Evolutionary conservation across 2,888 invertebrate species (phyloP).

Genomic region (Tipula helvola): DNA sequence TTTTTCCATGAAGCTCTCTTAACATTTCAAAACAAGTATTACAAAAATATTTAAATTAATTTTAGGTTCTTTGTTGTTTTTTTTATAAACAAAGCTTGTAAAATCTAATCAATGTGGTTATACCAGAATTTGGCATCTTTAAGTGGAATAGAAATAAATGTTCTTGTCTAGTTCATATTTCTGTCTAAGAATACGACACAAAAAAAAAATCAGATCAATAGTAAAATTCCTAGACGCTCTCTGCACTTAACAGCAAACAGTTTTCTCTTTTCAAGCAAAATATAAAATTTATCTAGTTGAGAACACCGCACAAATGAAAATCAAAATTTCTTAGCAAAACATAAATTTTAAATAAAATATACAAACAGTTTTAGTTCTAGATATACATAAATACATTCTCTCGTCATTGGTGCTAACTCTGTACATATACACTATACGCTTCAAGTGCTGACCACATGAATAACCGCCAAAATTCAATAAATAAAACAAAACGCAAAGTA

Average conservation of each 20-base stretch:
- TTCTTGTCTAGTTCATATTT: not conserved
- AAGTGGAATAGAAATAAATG: not conserved
- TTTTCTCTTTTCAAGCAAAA: not conserved
- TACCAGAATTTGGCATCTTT: not conserved
- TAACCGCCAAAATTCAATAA: not conserved
- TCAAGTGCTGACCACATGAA: not conserved
- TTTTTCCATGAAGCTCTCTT: not conserved
- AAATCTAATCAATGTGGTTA: not conserved
- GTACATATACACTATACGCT: not conserved
- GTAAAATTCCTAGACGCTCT: not conserved
- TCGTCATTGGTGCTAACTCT: not conserved
- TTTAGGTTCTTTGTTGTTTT: not conserved
- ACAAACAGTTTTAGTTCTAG: not conserved
- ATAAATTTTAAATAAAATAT: not conserved
- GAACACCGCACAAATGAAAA: not conserved
- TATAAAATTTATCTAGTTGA: not conserved
- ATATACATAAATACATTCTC: not conserved
- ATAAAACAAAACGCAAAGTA: not conserved
- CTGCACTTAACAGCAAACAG: not conserved
- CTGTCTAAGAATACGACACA: not conserved
- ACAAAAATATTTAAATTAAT: not conserved
- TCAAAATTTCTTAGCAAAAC: not conserved
- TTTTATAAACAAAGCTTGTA: not conserved
- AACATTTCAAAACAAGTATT: not conserved
- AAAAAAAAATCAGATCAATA: not conserved